Evolutionary conservation across 2,888 invertebrate species (phyloP).

Genomic region (Apoda limacodes): DNA sequence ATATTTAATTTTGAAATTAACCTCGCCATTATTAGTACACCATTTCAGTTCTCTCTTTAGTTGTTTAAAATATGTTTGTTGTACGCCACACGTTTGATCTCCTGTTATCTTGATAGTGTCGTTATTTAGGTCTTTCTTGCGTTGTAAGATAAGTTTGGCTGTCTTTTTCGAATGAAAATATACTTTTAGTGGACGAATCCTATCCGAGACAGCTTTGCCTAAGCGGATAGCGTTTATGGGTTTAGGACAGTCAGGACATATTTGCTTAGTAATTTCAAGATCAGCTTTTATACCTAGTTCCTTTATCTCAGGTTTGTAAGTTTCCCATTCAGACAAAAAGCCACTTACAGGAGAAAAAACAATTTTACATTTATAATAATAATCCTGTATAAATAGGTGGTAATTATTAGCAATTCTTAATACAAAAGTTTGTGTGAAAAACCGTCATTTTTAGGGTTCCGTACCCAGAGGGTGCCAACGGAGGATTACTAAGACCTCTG

Average conservation of each 20-base stretch:
- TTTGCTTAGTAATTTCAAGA: slow-evolving; percentile 1
- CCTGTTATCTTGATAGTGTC: slow-evolving; percentile 11
- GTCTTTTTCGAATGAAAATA: slow-evolving; percentile 6
- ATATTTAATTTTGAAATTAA: slow-evolving; percentile 14
- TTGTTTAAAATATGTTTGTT: slow-evolving; percentile 11
- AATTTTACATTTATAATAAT: no score
- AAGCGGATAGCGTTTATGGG: slow-evolving; percentile 8
- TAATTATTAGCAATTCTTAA: no score
- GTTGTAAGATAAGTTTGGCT: slow-evolving; percentile 7
- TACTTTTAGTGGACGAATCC: slow-evolving; percentile 10
- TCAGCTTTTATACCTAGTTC: slow-evolving; percentile 6
- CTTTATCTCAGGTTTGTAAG: no score
- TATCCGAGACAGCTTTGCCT: slow-evolving; percentile 9
- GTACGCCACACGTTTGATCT: slow-evolving; percentile 16
- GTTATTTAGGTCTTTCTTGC: slow-evolving; percentile 2
- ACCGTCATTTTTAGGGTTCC: no score
- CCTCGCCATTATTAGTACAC: slow-evolving; percentile 11
- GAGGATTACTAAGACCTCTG: no score
- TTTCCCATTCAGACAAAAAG: no score
- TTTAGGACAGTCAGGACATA: slow-evolving; percentile 4
- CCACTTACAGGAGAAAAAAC: no score
- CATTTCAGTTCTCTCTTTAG: slow-evolving; percentile 10
- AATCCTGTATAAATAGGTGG: no score
- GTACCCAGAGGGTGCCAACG: no score
- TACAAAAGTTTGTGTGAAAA: no score